Percentiles rank a stretch among this genome's conserved stretches.
These are phyloP conservation scores for Leuctra nigra DNA, from an alignment of 2,888 invertebrate genomes.

Conservation along the genomic window DNA sequence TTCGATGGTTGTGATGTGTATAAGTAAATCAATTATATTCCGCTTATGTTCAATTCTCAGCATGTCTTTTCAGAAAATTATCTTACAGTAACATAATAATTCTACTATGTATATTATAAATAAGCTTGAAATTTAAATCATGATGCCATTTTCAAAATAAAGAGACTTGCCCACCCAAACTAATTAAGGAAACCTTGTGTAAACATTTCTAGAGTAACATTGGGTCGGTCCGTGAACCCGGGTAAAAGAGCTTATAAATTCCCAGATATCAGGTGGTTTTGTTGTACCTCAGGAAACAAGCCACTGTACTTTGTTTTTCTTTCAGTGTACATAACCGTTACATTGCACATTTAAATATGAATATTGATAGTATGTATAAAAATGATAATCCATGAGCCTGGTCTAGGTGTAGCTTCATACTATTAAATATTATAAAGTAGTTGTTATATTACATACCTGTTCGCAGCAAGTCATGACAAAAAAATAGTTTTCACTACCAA, in stretches of 20 bases:
- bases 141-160: slow-evolving; percentile 7
- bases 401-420: not conserved
- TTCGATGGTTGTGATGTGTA: no score
- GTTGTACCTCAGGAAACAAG: no score
- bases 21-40: no score
- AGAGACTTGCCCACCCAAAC: not conserved
- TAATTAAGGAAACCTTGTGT: no score
- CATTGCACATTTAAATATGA: no score
- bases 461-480: not conserved
- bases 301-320: not conserved
- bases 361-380: not conserved
- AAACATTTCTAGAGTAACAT: no score
- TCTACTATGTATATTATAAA: slow-evolving; percentile 7
- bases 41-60: no score
- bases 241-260: no score
- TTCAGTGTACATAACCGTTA: not conserved
- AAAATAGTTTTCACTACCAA: not conserved
- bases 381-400: not conserved
- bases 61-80: no score
- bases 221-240: no score
- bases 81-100: slow-evolving; percentile 4
- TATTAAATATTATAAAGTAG: no score
- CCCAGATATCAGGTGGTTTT: no score
- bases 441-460: not conserved
- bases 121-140: slow-evolving; percentile 6